Base-by-base conservation (phyloP, 1,140 invertebrate genomes). In the Eumeta japonica region DNA sequence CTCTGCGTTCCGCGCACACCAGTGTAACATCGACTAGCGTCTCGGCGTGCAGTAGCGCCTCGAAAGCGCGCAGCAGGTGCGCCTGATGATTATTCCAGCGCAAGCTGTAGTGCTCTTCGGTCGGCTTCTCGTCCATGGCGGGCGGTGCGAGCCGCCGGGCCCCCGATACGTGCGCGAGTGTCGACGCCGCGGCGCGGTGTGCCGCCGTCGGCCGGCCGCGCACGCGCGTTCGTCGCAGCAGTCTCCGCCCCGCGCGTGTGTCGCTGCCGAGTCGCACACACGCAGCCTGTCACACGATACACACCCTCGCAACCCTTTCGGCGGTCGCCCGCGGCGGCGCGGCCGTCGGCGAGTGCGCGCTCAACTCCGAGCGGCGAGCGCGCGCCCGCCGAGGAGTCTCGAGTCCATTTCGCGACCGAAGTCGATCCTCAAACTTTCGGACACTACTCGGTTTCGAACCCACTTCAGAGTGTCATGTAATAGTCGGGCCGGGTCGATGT, bases 1-100 rank as follows among this genome's bases (percentile, higher is more conserved):
- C 82, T 43, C 85, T 84, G 28, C 82, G 82, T 60, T 92, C 88
- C 19, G 89, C 84, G 61, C 91, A 94, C 15, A 92, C 88, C 27
- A 94, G 78, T 1, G 90, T 93, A 33, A 93, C 90, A 59, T 94
- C 91, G 28, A 93, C 90, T 28, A 94, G 82, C 2, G 85, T 82
- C 65, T 92, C 90, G 12, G 85, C 86, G 50, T 90, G 86, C 30
- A 93, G 77, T 28, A 94, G 77, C 5, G 86, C 83, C 52, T 92
- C 90, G 75, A 94, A 92, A 11, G 90, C 86, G 44, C 85, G 81
- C 43, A 92, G 79, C 62, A 94, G 85, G 72, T 93, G 89, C 37
- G 81, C 82, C 58, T 90, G 88, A 77, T 94, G 90, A 75, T 93
- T 92, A 78, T 92, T 91, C 91, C 92, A 94, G 72, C 89, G 83